phyloP scores from a whole-genome alignment of 1,140 invertebrate species.

The Panulirus ornatus region DNA sequence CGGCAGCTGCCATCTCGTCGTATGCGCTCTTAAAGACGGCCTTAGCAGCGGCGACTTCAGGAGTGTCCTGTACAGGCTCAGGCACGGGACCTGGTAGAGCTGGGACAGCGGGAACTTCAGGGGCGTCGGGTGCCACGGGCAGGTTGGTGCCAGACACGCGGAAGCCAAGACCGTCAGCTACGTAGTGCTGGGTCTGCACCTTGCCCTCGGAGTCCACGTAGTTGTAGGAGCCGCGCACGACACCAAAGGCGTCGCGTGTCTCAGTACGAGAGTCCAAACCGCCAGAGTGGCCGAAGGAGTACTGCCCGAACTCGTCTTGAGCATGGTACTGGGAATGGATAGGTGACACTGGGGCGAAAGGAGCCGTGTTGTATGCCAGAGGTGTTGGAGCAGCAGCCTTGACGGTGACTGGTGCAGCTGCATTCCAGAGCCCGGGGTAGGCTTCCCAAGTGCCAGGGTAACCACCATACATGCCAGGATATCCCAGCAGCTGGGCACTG shows the following conservation, averaged over 20 bases:
- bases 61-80: conserved; percentile 50
- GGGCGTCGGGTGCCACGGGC: conserved; percentile 77
- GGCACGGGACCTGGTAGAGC: too few species aligned
- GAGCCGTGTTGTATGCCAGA: neutral
- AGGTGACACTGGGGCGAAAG: conserved; percentile 21
- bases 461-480: conserved; percentile 26
- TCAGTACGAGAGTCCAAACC: conserved; percentile 46
- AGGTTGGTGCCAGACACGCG: conserved; percentile 84
- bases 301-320: conserved; percentile 66
- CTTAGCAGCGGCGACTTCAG: conserved; percentile 58
- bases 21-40: conserved; percentile 35
- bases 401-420: conserved; percentile 10
- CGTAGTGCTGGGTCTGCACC: conserved; percentile 63
- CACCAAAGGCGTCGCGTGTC: conserved; percentile 52
- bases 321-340: conserved; percentile 57
- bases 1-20: conserved; percentile 41
- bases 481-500: conserved; percentile 29
- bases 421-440: neutral
- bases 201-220: conserved; percentile 59
- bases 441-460: conserved; percentile 7
- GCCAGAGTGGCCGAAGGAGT: conserved; percentile 57
- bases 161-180: conserved; percentile 79
- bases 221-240: conserved; percentile 51
- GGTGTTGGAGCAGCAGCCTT: neutral
- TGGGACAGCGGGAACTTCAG: neutral